phyloP scores from a whole-genome alignment of 2,797 vertebrate genomes.

The Florisuga fusca region DNA sequence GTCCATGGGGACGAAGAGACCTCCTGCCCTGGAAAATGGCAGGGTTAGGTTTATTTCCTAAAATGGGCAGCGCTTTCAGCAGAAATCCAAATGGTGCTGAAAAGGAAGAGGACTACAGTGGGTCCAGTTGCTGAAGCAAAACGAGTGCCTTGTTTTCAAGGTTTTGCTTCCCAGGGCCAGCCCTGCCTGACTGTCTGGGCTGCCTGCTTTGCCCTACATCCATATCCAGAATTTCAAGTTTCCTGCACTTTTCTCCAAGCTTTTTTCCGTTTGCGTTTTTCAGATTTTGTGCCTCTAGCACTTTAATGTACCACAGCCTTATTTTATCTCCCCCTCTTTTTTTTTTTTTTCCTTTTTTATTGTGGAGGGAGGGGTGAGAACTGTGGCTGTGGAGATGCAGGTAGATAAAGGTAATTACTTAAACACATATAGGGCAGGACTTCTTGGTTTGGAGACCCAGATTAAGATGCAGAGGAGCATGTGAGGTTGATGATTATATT shows the following conservation, averaged over 20 bases:
- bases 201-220: background rate
- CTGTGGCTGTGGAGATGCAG: conserved; percentile 58
- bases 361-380: background rate
- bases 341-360: accelerated
- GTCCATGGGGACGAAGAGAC: background rate
- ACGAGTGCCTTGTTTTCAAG: background rate
- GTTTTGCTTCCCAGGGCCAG: background rate
- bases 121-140: background rate
- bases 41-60: too few relatives aligned
- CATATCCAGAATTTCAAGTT: background rate
- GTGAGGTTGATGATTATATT: conserved; percentile 88
- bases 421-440: conserved; percentile 77
- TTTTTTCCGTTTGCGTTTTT: conserved; percentile 24
- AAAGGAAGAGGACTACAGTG: background rate
- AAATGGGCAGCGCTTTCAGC: background rate
- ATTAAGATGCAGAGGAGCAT: conserved; percentile 89
- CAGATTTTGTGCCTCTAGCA: conserved; percentile 54
- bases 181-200: background rate
- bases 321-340: background rate
- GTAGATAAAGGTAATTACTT: conserved; percentile 79
- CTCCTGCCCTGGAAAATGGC: background rate
- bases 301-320: background rate
- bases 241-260: background rate
- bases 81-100: background rate
- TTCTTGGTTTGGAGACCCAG: conserved; percentile 77